A percentile compares a stretch with the other conserved stretches of the same genome.
phyloP scores from a whole-genome alignment of 2,888 invertebrate genomes.

The Entomobrya multifasciata region DNA sequence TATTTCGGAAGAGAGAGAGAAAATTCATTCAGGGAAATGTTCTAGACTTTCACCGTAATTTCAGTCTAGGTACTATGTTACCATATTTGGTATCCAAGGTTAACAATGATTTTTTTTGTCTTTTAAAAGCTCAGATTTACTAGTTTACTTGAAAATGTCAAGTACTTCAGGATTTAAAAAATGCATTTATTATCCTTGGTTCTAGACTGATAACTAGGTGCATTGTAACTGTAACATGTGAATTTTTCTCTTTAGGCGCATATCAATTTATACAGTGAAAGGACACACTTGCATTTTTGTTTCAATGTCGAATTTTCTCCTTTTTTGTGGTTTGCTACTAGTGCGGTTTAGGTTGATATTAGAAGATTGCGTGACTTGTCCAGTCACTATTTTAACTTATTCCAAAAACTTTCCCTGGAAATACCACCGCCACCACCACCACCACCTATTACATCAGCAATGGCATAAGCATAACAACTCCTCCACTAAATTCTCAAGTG shows the following conservation, averaged over 20 bases:
- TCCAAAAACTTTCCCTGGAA: constrained; percentile 36
- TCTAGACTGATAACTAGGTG: background rate
- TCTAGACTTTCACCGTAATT: no score
- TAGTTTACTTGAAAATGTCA: no score
- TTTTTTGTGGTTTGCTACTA: background rate
- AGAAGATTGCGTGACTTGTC: constrained; percentile 43
- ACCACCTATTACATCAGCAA: constrained; percentile 9
- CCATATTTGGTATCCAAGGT: no score
- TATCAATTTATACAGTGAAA: constrained; percentile 3
- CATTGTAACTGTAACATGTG: background rate
- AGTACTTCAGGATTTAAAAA: no score
- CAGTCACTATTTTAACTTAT: background rate
- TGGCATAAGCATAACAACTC: background rate
- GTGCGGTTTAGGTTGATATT: background rate
- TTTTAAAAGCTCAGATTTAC: no score
- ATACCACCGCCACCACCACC: background rate
- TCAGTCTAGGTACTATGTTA: no score
- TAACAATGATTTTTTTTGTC: no score
- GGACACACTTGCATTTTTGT: constrained; percentile 56
- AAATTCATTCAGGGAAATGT: no score
- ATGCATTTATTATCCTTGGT: background rate
- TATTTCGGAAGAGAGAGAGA: no score
- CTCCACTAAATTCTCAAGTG: background rate
- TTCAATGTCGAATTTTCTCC: constrained; percentile 45
- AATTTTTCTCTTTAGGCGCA: no score